These are phyloP conservation scores for Hydractinia echinata DNA, from an alignment of 30 jellyfish, hydroid and myxozoan genomes.

Conservation along the genomic window DNA sequence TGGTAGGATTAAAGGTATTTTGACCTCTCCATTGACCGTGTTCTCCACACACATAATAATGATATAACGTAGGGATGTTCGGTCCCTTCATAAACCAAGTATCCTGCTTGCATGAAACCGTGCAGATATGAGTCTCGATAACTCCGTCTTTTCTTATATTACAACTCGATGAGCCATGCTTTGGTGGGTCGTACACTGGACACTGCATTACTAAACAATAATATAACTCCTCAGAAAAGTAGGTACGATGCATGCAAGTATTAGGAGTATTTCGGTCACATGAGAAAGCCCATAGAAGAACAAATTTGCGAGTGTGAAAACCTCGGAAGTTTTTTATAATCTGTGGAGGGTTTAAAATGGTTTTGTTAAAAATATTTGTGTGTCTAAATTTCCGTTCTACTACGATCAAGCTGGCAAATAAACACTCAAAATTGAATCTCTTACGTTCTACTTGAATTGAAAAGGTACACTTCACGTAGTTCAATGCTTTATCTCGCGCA, in stretches of 20 bases:
- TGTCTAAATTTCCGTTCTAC: too few relatives aligned
- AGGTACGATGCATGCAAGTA: too few relatives aligned
- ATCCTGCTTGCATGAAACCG: conserved; percentile 61
- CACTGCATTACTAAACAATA: conserved; percentile 50
- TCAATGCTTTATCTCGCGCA: conserved; percentile 61
- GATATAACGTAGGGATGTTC: conserved; percentile 42
- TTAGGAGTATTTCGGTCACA: too few relatives aligned
- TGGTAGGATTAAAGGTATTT: conserved; percentile 36
- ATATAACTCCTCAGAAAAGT: too few relatives aligned
- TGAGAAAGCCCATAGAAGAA: background rate
- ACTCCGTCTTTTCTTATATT: conserved; percentile 57
- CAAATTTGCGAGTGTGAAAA: background rate
- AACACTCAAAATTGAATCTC: background rate
- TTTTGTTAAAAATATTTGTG: too few relatives aligned
- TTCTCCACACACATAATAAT: conserved; percentile 72
- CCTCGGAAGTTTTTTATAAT: too few relatives aligned
- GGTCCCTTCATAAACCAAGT: conserved; percentile 66
- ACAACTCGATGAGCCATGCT: conserved; percentile 81
- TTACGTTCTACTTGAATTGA: conserved; percentile 71
- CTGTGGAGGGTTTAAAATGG: too few relatives aligned
- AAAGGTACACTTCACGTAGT: conserved; percentile 70
- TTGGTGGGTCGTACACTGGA: conserved; percentile 73
- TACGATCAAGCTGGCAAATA: background rate
- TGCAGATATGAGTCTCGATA: conserved; percentile 64
- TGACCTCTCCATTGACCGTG: conserved; percentile 94